Base-by-base conservation (phyloP, 2,888 invertebrate species). In the Dasysyrphus albostriatus region DNA sequence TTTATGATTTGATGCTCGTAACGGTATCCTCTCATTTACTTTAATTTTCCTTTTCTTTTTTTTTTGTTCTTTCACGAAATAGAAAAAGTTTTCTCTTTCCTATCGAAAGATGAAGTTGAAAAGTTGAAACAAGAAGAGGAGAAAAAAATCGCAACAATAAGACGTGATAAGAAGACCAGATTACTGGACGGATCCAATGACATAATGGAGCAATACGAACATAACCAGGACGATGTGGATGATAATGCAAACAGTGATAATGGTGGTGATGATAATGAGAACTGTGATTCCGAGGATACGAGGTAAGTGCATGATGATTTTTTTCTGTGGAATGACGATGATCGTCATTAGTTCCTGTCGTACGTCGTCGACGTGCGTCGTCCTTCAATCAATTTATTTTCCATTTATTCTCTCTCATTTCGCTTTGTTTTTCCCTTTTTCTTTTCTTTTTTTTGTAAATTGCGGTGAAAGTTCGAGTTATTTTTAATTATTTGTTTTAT, bases 51-150 rank as follows among this genome's bases (percentile, higher is more conserved):
- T 83, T 74, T 89, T 47, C 63, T 69, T 61, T 72, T 88, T 54
- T 67, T 69, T 61, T 54, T 84, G 39, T 69, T 94, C 42, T 93
- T 81, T 93, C 76, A 69, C 65, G 6, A 84, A 89, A 59, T 88
- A 97, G 98, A 97, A 89, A 97, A 97, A 95, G 96, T 97, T 92
- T 98, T 98, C 94, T 97, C 97, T 93, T 98, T 98, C 94, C 94
- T 98, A 92, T 98, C 97, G 92, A 96, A 96, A 92, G 97, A 98
- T 94, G 98, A 98, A 94, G 95, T 98, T 90, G 97, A 98, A 94
- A 96, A 97, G 93, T 95, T 98, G 95, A 97, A 96, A 93, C 97
- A 97, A 91, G 98, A 98, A 94, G 98, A 98, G 94, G 97, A 97
- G 91, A 95, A 95, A 93, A 97, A 97, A 94, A 96, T 98, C 93